Evolutionary conservation across 2,113 vertebrate genomes (phyloP).

Genomic region (Fregata magnificens): DNA sequence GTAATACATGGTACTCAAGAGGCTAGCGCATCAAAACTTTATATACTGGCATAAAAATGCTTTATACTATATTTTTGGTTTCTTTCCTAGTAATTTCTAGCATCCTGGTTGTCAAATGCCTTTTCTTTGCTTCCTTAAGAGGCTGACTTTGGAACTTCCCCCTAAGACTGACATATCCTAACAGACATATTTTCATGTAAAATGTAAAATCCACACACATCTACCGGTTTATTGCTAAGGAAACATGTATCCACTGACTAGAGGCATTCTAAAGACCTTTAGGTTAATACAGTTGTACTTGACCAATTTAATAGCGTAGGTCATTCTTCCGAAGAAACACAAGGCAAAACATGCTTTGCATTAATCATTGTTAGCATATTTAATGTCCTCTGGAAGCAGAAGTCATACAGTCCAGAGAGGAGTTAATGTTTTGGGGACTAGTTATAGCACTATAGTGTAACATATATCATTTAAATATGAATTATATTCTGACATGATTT

Average conservation of each 20-base stretch:
- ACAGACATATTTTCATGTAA: background rate
- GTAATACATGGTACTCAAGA: background rate
- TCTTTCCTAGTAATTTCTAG: background rate
- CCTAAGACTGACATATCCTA: background rate
- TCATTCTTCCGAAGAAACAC: background rate
- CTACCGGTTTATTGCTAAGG: background rate
- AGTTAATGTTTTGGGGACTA: background rate
- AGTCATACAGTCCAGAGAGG: background rate
- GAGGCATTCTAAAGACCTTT: background rate
- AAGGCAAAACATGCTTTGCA: background rate
- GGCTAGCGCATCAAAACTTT: background rate
- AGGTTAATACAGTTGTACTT: background rate
- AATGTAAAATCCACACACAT: background rate
- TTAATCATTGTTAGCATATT: background rate
- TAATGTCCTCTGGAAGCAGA: background rate
- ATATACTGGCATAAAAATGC: background rate
- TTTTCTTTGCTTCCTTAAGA: background rate
- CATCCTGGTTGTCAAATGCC: background rate
- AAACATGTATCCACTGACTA: background rate
- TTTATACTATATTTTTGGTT: background rate
- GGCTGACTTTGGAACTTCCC: background rate
- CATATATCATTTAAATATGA: background rate
- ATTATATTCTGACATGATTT: background rate
- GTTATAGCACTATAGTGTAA: background rate
- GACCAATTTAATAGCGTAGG: background rate